phyloP scores from a whole-genome alignment of 1,140 invertebrate species.

The Gonatopus flavifemur region DNA sequence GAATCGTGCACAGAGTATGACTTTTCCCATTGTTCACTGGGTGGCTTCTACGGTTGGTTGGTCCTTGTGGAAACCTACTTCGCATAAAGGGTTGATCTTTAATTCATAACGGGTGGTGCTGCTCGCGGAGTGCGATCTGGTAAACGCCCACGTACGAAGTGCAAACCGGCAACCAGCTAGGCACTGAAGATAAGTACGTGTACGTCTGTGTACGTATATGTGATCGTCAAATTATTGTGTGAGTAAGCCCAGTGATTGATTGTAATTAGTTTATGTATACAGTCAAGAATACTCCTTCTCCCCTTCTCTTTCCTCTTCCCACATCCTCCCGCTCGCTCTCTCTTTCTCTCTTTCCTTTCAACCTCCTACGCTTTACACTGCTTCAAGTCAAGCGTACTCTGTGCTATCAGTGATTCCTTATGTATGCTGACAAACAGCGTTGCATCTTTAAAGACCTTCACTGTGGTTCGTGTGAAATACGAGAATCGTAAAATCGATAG shows the following conservation, averaged over 20 bases:
- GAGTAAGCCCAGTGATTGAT: constrained; percentile 28
- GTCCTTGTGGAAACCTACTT: constrained; percentile 14
- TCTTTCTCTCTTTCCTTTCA: constrained; percentile 9
- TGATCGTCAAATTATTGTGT: constrained; percentile 6
- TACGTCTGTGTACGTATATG: constrained; percentile 4
- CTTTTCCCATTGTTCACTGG: constrained; percentile 23
- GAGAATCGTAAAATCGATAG: too few relatives aligned
- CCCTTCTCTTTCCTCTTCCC: neutral
- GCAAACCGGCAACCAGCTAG: neutral
- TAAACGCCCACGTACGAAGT: constrained; percentile 18
- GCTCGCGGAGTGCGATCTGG: neutral
- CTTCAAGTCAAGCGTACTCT: too few relatives aligned
- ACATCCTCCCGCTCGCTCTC: constrained; percentile 8
- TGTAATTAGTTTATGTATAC: constrained; percentile 36
- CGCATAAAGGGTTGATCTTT: constrained; percentile 34
- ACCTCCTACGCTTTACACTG: constrained; percentile 13
- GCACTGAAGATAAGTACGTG: neutral
- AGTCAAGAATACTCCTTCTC: neutral
- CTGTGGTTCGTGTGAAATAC: too few relatives aligned
- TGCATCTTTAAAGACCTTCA: too few relatives aligned
- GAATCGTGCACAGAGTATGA: constrained; percentile 12
- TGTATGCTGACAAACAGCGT: too few relatives aligned
- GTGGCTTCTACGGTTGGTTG: constrained; percentile 11
- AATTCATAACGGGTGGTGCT: constrained; percentile 31
- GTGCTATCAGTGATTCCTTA: too few relatives aligned